A percentile compares a stretch with the other conserved stretches of the same genome.
phyloP scores from a whole-genome alignment of 2,888 invertebrate species.

The Stenodema calcarata region DNA sequence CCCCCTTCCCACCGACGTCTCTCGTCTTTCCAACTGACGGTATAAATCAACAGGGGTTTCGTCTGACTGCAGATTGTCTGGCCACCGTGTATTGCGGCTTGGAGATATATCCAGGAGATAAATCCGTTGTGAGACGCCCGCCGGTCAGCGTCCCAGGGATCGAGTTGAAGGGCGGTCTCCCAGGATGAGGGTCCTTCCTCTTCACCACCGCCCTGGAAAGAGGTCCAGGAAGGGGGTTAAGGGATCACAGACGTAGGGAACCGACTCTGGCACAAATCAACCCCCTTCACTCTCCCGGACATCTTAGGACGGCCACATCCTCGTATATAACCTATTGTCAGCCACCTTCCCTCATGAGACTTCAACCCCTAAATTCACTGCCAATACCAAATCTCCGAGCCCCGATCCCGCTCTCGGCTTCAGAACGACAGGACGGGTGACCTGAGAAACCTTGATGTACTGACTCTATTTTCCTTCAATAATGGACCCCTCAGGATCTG shows the following conservation, averaged over 20 bases:
- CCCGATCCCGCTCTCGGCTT: not conserved
- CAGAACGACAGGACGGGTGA: not conserved
- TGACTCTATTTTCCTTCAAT: conserved; percentile 31
- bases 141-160: conserved; percentile 24
- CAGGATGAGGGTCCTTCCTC: not conserved
- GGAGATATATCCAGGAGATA: conserved; percentile 45
- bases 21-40: not conserved
- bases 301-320: conserved; percentile 31
- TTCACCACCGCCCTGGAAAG: too few species aligned
- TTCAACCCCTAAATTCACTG: conserved; percentile 34
- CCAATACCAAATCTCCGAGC: conserved; percentile 23
- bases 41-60: conserved; percentile 44
- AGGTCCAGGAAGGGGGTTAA: conserved; percentile 24
- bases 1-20: not conserved
- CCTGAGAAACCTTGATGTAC: conserved; percentile 34
- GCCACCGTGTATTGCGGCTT: conserved; percentile 36
- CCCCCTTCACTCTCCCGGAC: conserved; percentile 18
- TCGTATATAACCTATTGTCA: conserved; percentile 41
- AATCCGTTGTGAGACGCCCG: conserved; percentile 39
- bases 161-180: not conserved
- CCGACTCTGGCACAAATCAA: conserved; percentile 30
- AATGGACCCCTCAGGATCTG: conserved; percentile 9
- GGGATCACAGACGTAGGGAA: conserved; percentile 33
- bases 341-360: conserved; percentile 38
- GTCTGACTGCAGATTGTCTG: conserved; percentile 38